Evolutionary conservation across 2,888 invertebrate species (phyloP).

Genomic region (Bombyx huttoni): DNA sequence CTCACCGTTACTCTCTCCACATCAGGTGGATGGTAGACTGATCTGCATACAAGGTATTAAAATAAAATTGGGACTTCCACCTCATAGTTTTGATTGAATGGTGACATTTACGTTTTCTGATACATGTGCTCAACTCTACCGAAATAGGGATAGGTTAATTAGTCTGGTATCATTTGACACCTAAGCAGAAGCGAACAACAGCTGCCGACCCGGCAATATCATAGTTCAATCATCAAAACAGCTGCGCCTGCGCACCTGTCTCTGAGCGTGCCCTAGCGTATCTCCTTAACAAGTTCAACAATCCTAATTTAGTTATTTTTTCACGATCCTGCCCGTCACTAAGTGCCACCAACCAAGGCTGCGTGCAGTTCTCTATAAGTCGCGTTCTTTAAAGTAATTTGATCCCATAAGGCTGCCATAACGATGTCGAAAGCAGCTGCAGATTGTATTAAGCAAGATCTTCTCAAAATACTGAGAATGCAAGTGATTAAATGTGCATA

Average conservation of each 20-base stretch:
- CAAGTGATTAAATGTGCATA: not conserved
- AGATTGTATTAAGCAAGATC: not conserved
- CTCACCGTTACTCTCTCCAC: no score
- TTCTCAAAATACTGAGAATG: not conserved
- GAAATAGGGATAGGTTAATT: no score
- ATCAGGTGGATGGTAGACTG: no score
- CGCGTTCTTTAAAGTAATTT: not conserved
- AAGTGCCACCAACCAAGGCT: not conserved
- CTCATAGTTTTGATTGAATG: no score
- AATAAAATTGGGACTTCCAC: no score
- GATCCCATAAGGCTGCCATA: not conserved
- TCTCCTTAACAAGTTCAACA: conserved; percentile 14
- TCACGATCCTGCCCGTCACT: not conserved
- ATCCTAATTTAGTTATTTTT: no score
- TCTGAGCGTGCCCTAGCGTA: conserved; percentile 29
- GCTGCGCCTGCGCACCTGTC: conserved; percentile 33
- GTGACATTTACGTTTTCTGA: no score
- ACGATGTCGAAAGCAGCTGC: not conserved
- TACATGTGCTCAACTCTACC: no score
- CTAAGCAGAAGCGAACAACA: not conserved
- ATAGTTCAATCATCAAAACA: conserved; percentile 9
- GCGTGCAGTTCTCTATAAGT: conserved; percentile 5
- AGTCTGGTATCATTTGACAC: no score
- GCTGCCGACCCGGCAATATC: not conserved
- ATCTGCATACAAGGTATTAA: no score